Conservation (phyloP, 2,113 vertebrate species). For the Calyptommatus sinebrachiatus region DNA sequence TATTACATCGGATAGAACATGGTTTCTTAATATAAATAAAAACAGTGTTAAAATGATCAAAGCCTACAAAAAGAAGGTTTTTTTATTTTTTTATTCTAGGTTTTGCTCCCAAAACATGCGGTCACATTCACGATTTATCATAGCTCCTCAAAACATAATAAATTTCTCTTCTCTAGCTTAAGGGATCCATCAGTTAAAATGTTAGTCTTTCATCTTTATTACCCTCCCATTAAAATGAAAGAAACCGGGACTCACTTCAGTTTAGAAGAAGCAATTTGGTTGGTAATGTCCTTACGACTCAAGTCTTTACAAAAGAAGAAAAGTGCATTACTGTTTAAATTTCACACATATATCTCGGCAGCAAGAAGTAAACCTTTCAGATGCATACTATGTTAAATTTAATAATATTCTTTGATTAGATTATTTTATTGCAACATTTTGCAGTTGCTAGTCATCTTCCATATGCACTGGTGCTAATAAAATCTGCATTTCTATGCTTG, state of each 20-base stretch:
- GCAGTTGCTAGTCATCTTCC: slow-evolving; percentile 70
- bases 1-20: slow-evolving; percentile 26
- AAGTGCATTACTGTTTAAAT: slow-evolving; percentile 65
- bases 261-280: slow-evolving; percentile 75
- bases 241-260: slow-evolving; percentile 75
- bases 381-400: slow-evolving; percentile 63
- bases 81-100: slow-evolving; percentile 63
- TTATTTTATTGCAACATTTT: slow-evolving; percentile 66
- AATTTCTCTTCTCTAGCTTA: slow-evolving; percentile 75
- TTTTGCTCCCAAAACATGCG: slow-evolving; percentile 56
- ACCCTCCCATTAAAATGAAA: slow-evolving; percentile 81
- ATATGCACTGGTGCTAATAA: slow-evolving; percentile 60
- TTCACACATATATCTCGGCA: slow-evolving; percentile 71
- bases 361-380: slow-evolving; percentile 66
- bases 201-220: slow-evolving; percentile 83
- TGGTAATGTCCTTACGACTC: slow-evolving; percentile 71
- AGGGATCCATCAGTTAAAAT: slow-evolving; percentile 78
- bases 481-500: slow-evolving; percentile 60
- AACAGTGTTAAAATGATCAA: slow-evolving; percentile 41
- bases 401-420: slow-evolving; percentile 70
- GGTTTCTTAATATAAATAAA: slow-evolving; percentile 56
- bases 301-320: slow-evolving; percentile 68
- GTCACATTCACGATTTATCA: slow-evolving; percentile 59
- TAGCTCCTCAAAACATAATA: slow-evolving; percentile 73
- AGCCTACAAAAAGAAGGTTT: slow-evolving; percentile 46